Evolutionary conservation across 2,888 invertebrate species (phyloP).

Genomic region (Apodemia zela): DNA sequence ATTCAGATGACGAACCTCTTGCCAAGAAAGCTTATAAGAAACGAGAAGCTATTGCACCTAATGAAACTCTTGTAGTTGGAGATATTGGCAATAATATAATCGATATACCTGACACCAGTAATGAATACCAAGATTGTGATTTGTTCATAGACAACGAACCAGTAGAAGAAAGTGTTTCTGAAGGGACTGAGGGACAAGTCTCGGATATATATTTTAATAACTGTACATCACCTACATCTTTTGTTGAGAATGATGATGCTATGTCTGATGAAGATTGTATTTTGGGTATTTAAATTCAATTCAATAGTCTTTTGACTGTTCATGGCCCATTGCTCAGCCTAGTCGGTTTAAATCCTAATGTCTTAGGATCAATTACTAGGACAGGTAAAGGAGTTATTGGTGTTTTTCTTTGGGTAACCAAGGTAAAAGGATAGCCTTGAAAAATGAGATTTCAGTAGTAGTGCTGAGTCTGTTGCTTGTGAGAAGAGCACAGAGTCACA

Average conservation of each 20-base stretch:
- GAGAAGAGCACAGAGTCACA: too few relatives aligned
- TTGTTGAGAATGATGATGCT: neutral
- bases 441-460: too few relatives aligned
- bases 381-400: too few relatives aligned
- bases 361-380: too few relatives aligned
- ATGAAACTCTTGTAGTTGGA: neutral
- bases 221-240: neutral
- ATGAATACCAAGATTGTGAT: neutral
- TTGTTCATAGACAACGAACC: neutral
- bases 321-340: too few relatives aligned
- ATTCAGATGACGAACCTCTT: constrained; percentile 63
- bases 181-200: neutral
- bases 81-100: neutral
- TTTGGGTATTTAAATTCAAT: constrained; percentile 1
- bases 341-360: too few relatives aligned
- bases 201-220: too few relatives aligned
- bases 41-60: constrained; percentile 35
- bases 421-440: too few relatives aligned
- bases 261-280: constrained; percentile 10
- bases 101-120: neutral
- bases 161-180: neutral
- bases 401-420: too few relatives aligned
- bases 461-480: too few relatives aligned
- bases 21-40: constrained; percentile 43
- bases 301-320: too few relatives aligned